phyloP scores from a whole-genome alignment of 2,113 vertebrate species.

The Sturnira hondurensis region DNA sequence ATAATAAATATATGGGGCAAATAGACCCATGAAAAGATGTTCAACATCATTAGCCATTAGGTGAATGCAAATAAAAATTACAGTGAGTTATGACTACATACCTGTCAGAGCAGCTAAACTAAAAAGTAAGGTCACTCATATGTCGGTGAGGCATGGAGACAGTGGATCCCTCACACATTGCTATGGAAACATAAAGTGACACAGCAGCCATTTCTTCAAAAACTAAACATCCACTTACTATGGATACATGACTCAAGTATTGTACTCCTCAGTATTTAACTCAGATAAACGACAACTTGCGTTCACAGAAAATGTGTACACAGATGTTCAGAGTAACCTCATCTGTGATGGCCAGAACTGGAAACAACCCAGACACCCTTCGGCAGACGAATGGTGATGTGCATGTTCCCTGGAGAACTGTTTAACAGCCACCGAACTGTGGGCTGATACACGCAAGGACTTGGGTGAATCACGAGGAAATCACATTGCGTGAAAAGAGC shows the following conservation, averaged over 20 bases:
- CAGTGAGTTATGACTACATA: not conserved
- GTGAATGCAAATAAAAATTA: not conserved
- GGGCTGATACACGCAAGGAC: fast-evolving
- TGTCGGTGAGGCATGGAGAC: not conserved
- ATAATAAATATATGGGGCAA: not conserved
- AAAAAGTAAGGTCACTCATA: not conserved
- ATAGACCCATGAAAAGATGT: not conserved
- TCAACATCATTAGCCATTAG: not conserved
- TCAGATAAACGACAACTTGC: not conserved
- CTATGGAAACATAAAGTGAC: not conserved
- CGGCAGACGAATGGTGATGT: not conserved
- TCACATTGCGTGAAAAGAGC: not conserved
- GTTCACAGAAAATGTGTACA: not conserved
- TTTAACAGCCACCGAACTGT: not conserved
- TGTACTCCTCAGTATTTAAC: not conserved
- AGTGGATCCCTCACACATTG: not conserved
- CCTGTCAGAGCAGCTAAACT: not conserved
- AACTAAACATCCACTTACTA: not conserved
- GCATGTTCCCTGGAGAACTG: not conserved
- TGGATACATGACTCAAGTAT: no score
- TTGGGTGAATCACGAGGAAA: not conserved
- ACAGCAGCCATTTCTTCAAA: not conserved
- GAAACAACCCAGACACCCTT: not conserved
- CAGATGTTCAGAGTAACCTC: not conserved
- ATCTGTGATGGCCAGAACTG: not conserved